Base-by-base conservation (phyloP, 64 coral and sea anemone genomes). In the Dendrophyllia cribrosa region DNA sequence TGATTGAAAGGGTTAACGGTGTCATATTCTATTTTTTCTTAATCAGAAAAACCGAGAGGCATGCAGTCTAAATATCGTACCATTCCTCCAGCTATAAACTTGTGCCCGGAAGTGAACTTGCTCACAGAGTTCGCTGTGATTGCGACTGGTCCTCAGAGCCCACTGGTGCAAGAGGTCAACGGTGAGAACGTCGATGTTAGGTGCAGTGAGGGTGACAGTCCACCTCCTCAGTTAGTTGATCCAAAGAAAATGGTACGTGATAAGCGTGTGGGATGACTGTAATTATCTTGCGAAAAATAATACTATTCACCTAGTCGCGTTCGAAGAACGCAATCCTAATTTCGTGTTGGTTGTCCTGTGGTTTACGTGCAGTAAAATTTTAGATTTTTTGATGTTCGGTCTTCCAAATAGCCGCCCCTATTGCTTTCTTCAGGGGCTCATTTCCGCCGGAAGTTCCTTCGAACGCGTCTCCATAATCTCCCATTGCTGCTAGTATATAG, bases 111-210 rank as follows among this genome's bases (percentile, higher is more conserved):
- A 43, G 89, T 95, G 46, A 89, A 85, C 60, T 67, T 93, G 64
- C 61, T 98, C 7, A 89, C 79, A 8, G 96, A 98, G 83, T 98
- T 98, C 48, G 96, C 96, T 1, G 47, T 87, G 17, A 93, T 98
- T 20, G 96, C 96, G 4, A 98, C 96, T 6, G 92, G 96, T 53
- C 96, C 96, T 2, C 93, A 98, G 43, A 95, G 93, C 23, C 96
- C 96, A 34, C 65, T 98, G 75, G 89, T 98, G 55, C 90, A 90
- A 61, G 89, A 88, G 59, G 83, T 93, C 11, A 88, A 64, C 59
- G 88, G 51, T 76, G 82, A 71, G 58, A 90, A 48, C 75, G 17
- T 78, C 43, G 12, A 97, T 69, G 56, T 58, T 76, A 23, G 77
- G 71, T 19, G 68, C 51, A 49, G 86, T 50, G 51, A 52, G 8